phyloP scores from a whole-genome alignment of 2,888 invertebrate genomes.

The Galerucella calmariensis region DNA sequence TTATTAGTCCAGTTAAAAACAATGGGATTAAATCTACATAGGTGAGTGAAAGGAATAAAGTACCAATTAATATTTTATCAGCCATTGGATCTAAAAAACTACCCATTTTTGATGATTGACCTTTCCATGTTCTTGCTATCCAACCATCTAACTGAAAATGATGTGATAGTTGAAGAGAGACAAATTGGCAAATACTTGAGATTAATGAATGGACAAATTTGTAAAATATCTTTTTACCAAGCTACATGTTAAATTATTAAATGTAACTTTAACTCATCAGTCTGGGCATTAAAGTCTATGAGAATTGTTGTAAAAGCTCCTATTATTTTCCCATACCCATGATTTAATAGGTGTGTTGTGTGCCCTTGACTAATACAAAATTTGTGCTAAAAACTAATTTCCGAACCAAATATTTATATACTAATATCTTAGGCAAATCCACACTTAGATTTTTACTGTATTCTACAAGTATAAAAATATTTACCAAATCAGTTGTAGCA shows the following conservation, averaged over 20 bases:
- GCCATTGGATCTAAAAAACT: slow-evolving; percentile 97
- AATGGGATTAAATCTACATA: slow-evolving; percentile 87
- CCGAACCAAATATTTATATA: not conserved
- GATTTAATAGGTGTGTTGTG: too few relatives aligned
- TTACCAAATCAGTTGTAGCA: slow-evolving; percentile 91
- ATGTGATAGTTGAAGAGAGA: too few relatives aligned
- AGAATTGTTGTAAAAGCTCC: too few relatives aligned
- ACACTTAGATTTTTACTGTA: not conserved
- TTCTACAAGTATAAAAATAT: slow-evolving; percentile 6
- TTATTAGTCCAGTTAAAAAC: slow-evolving; percentile 81
- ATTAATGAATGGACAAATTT: too few relatives aligned
- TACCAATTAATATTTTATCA: slow-evolving; percentile 93
- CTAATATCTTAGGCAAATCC: not conserved
- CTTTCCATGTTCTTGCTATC: slow-evolving; percentile 92
- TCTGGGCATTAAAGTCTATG: too few relatives aligned
- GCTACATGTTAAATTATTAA: too few relatives aligned
- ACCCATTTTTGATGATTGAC: slow-evolving; percentile 92
- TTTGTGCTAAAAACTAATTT: too few relatives aligned
- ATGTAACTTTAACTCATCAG: too few relatives aligned
- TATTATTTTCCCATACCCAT: too few relatives aligned
- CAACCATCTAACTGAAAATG: slow-evolving; percentile 87
- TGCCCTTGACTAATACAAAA: too few relatives aligned
- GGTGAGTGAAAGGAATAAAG: slow-evolving; percentile 87
- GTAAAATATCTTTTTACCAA: too few relatives aligned
- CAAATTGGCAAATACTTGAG: too few relatives aligned